phyloP scores from a whole-genome alignment of 2,797 vertebrate species.

The Hippoglossus hippoglossus region DNA sequence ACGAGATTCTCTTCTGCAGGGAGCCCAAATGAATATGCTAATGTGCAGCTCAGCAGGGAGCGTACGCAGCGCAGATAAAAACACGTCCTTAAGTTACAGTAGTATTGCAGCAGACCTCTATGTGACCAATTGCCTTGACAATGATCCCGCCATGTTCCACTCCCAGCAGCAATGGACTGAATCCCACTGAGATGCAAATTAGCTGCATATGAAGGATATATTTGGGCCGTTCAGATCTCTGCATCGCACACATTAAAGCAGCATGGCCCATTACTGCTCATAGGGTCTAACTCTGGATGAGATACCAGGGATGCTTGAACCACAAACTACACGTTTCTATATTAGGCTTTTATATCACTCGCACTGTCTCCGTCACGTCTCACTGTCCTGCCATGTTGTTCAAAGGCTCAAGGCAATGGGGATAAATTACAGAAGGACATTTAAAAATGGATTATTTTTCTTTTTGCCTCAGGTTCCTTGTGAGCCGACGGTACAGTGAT shows the following conservation, averaged over 20 bases:
- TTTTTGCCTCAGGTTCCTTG: constrained; percentile 46
- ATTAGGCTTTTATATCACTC: constrained; percentile 58
- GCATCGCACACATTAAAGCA: constrained; percentile 61
- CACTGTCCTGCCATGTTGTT: constrained; percentile 23
- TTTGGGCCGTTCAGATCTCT: constrained; percentile 59
- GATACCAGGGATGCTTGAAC: constrained; percentile 43
- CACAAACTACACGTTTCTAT: constrained; percentile 53
- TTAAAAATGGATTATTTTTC: constrained; percentile 43
- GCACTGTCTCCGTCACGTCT: constrained; percentile 31
- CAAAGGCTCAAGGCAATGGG: constrained; percentile 43
- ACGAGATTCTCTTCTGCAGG: constrained; percentile 56
- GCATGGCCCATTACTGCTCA: constrained; percentile 66
- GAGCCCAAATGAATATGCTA: constrained; percentile 68
- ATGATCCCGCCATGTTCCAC: constrained; percentile 49
- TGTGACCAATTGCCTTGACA: constrained; percentile 35
- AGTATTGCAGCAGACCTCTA: constrained; percentile 29
- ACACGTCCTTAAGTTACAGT: constrained; percentile 56
- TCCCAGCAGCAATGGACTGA: constrained; percentile 43
- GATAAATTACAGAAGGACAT: constrained; percentile 61
- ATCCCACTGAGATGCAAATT: constrained; percentile 75
- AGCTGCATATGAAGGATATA: constrained; percentile 67
- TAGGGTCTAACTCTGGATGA: constrained; percentile 58
- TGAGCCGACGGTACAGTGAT: constrained; percentile 26
- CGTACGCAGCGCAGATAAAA: constrained; percentile 63
- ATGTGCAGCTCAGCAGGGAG: constrained; percentile 55